Evolutionary conservation across 2,113 vertebrate genomes (phyloP).

Genomic region (Phocoena phocoena): DNA sequence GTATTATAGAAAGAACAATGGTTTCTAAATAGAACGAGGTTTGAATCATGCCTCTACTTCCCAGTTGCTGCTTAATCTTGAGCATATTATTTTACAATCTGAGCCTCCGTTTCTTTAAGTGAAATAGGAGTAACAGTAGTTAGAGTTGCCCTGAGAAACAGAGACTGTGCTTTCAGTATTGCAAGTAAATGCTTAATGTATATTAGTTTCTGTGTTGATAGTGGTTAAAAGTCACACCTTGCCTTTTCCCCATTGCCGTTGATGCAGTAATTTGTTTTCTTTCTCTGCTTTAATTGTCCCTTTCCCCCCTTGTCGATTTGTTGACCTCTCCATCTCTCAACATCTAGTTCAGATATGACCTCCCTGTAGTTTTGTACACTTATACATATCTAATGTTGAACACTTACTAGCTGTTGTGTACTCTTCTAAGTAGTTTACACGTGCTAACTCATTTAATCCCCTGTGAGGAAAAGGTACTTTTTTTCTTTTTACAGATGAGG

Average conservation of each 20-base stretch:
- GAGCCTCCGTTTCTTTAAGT: background rate
- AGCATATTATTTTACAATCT: background rate
- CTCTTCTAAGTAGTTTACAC: background rate
- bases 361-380: background rate
- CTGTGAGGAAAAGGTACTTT: background rate
- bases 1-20: background rate
- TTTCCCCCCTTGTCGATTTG: background rate
- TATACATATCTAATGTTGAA: background rate
- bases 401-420: background rate
- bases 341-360: background rate
- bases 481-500: background rate
- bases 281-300: background rate
- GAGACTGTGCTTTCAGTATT: conserved; percentile 1
- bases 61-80: background rate
- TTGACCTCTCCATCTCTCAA: background rate
- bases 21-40: background rate
- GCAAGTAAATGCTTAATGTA: background rate
- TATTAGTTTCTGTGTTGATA: background rate
- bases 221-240: background rate
- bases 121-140: background rate
- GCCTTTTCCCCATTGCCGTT: background rate
- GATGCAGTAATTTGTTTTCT: background rate
- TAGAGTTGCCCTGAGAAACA: background rate
- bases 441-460: background rate
- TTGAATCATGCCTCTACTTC: conserved; percentile 21